Base-by-base conservation (phyloP, 2,113 vertebrate species). In the Agapornis roseicollis region DNA sequence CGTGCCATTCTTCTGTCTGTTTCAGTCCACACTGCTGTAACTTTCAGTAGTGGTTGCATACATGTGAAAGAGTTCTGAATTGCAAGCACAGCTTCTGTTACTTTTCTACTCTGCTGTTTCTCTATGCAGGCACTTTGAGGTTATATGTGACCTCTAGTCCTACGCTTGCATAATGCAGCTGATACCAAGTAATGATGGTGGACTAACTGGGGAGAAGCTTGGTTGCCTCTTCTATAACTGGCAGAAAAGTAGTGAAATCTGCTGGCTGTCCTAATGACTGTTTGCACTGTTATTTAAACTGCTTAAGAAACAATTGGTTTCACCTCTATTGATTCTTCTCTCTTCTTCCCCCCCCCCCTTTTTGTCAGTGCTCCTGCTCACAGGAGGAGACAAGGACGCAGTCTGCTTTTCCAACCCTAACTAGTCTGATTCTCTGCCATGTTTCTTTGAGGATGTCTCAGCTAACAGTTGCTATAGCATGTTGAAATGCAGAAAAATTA, bases 111-210 rank as follows among this genome's bases (percentile, higher is more conserved):
- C 3, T 19, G 8, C 27, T 70, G 31, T 42, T 53, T 65, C 29
- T 69, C 17, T 47, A 0, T 0, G 0, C 52, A 13, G 5, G 18
- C 56, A 25, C 35, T 7, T 50, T 44, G 63, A 13, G 7, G 24
- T 79, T 11, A 78, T 8, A 13, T 58, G 20, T 80, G 39, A 19
- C 35, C n/a, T 71, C 79, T 5, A 68, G n/a, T 23, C 19, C 27
- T 83, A 0, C 39, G 22, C 12, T 70, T 86, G 1, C 23, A 8
- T 52, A 7, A 7, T 78, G 50, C 27, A 65, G 27, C 41, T 72
- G 7, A 19, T 70, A 33, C 4, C 39, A 56, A 16, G 5, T 88
- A 71, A 55, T 18, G 7, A 29, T 50, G 94, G 89, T 98, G 60
- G 35, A 44, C 6, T 53, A 14, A 15, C 1, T 9, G 29, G 11